Evolutionary conservation across 2,888 invertebrate species (phyloP).

Genomic region (Protonemura montana): DNA sequence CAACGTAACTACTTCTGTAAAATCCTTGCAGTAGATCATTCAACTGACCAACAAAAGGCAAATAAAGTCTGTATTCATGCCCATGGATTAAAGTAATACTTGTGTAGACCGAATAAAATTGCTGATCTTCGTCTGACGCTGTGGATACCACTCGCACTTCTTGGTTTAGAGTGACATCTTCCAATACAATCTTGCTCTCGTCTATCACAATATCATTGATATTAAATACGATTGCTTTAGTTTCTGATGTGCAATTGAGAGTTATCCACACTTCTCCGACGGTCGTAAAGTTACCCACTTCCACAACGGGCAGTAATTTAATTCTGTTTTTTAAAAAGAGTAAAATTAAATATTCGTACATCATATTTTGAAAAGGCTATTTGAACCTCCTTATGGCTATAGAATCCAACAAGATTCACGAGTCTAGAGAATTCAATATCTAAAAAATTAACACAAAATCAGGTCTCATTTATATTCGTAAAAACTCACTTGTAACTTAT

Average conservation of each 20-base stretch:
- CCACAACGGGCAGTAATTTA: slow-evolving; percentile 56
- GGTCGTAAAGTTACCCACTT: slow-evolving; percentile 59
- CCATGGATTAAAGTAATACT: slow-evolving; percentile 53
- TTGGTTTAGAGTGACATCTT: not conserved
- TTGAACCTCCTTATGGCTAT: not conserved
- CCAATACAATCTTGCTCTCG: not conserved
- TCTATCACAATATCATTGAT: slow-evolving; percentile 42
- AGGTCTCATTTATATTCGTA: not conserved
- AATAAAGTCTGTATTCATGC: slow-evolving; percentile 55
- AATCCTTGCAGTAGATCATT: slow-evolving; percentile 61
- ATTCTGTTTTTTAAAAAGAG: slow-evolving; percentile 40
- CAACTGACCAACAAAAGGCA: slow-evolving; percentile 57
- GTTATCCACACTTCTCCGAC: slow-evolving; percentile 59
- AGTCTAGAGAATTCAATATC: too few species aligned
- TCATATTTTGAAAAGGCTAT: too few species aligned
- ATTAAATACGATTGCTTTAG: slow-evolving; percentile 57
- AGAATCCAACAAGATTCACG: not conserved
- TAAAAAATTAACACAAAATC: not conserved
- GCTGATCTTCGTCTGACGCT: slow-evolving; percentile 38
- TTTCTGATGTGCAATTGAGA: slow-evolving; percentile 55
- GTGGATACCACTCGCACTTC: not conserved
- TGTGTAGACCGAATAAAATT: slow-evolving; percentile 56
- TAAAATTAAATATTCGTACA: too few species aligned
- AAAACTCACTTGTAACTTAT: slow-evolving; percentile 25
- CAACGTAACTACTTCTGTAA: slow-evolving; percentile 64